Conservation (phyloP, 2,113 vertebrate species). For the Abramis brama region DNA sequence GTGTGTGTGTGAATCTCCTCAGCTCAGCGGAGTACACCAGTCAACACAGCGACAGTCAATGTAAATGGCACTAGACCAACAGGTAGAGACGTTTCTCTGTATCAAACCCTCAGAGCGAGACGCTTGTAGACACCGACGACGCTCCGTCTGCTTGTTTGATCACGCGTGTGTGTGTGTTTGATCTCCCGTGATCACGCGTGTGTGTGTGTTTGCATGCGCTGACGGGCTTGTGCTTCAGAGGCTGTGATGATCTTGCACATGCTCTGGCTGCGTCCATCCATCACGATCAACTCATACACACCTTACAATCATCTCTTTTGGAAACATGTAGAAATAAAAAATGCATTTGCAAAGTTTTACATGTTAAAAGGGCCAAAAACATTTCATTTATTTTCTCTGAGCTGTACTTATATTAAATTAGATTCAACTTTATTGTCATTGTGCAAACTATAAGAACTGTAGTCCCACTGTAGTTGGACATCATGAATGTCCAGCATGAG, state of each 20-base stretch:
- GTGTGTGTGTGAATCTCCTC: slow-evolving; percentile 50
- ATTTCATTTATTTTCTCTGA: neutral
- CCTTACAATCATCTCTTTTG: neutral
- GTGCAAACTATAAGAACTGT: neutral
- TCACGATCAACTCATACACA: neutral
- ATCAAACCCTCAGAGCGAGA: slow-evolving; percentile 8
- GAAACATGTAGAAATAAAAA: neutral
- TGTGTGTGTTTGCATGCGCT: slow-evolving; percentile 24
- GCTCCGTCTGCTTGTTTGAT: slow-evolving; percentile 12
- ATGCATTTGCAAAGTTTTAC: neutral
- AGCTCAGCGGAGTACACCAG: slow-evolving; percentile 56
- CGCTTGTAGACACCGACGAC: slow-evolving; percentile 4
- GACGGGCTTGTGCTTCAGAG: slow-evolving; percentile 29
- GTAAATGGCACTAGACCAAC: slow-evolving; percentile 59
- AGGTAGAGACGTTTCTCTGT: slow-evolving; percentile 54
- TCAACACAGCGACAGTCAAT: slow-evolving; percentile 46
- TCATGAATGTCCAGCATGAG: too few relatives aligned
- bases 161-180: neutral
- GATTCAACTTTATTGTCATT: neutral
- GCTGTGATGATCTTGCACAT: neutral
- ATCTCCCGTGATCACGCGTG: too few relatives aligned
- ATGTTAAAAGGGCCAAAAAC: neutral
- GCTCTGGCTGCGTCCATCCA: neutral
- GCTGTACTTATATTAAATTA: neutral
- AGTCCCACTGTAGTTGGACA: too few relatives aligned